Evolutionary conservation across 2,888 invertebrate species (phyloP).

Genomic region (Eupithecia tripunctaria): DNA sequence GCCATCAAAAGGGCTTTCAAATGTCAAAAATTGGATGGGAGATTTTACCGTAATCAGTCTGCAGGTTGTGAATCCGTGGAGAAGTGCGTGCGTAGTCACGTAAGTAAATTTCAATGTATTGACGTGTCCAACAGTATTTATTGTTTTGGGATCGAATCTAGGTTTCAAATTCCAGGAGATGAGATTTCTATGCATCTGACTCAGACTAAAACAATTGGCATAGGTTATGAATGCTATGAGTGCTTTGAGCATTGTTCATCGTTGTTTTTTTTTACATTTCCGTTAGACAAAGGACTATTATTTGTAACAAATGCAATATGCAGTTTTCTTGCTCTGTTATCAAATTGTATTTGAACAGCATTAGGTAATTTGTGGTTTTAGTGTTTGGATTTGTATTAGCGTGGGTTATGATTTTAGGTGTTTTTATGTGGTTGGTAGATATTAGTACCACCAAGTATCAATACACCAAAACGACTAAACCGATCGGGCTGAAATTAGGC

Average conservation of each 20-base stretch:
- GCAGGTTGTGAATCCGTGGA: background rate
- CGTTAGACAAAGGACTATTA: background rate
- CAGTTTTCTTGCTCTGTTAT: background rate
- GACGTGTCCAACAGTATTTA: background rate
- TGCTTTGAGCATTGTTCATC: slow-evolving; percentile 9
- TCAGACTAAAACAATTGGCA: background rate
- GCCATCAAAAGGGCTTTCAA: too few species aligned
- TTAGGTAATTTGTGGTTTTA: background rate
- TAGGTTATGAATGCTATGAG: background rate
- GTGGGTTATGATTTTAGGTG: too few species aligned
- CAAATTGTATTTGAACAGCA: background rate
- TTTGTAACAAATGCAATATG: background rate
- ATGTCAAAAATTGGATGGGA: too few species aligned
- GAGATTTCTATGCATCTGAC: background rate
- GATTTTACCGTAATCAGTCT: too few species aligned
- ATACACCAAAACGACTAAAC: too few species aligned
- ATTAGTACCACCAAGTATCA: too few species aligned
- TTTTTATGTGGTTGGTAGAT: too few species aligned
- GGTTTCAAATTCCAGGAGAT: background rate
- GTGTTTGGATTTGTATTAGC: background rate
- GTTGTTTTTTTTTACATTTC: background rate
- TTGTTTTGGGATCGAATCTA: background rate
- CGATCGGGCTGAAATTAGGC: too few species aligned
- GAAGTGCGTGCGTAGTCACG: background rate
- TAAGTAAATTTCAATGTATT: background rate